phyloP scores from a whole-genome alignment of 2,113 vertebrate genomes.

The Anoura caudifer region DNA sequence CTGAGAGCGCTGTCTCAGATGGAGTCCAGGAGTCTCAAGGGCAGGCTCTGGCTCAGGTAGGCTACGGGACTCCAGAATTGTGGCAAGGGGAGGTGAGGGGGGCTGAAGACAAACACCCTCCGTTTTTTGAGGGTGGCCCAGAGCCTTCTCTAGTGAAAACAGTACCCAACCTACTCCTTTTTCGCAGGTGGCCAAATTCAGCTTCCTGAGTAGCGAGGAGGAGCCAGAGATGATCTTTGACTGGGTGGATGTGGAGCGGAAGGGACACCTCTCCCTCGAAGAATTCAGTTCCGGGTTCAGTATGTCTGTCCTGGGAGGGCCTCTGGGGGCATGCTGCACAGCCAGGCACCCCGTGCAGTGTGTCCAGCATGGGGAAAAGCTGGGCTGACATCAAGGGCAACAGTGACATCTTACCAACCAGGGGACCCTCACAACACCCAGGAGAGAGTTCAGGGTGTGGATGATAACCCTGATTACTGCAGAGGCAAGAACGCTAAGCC shows the following conservation, averaged over 20 bases:
- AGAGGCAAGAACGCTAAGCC: not conserved
- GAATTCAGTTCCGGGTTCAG: conserved; percentile 79
- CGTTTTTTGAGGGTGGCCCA: not conserved
- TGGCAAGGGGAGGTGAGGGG: not conserved
- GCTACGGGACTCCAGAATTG: not conserved
- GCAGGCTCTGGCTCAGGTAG: not conserved
- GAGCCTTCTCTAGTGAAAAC: not conserved
- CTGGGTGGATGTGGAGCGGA: conserved; percentile 74
- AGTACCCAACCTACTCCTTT: not conserved
- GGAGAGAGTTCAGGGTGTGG: not conserved
- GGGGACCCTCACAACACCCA: not conserved
- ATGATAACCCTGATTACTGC: not conserved
- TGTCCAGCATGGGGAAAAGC: fast-evolving
- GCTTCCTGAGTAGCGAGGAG: conserved; percentile 65
- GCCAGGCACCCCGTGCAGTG: not conserved
- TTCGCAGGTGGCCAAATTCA: conserved; percentile 74
- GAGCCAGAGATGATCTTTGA: conserved; percentile 80
- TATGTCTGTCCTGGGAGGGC: conserved; percentile 58
- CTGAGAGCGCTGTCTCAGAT: not conserved
- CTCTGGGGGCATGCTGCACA: not conserved
- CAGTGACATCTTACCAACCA: not conserved
- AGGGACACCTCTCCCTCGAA: conserved; percentile 68
- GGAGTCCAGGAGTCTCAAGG: not conserved
- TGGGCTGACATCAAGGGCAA: not conserved
- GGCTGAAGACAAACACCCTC: not conserved